A percentile compares a stretch with the other conserved stretches of the same genome.
Evolutionary conservation across 2,888 invertebrate species (phyloP).

Genomic region (Lycaena phlaeas): DNA sequence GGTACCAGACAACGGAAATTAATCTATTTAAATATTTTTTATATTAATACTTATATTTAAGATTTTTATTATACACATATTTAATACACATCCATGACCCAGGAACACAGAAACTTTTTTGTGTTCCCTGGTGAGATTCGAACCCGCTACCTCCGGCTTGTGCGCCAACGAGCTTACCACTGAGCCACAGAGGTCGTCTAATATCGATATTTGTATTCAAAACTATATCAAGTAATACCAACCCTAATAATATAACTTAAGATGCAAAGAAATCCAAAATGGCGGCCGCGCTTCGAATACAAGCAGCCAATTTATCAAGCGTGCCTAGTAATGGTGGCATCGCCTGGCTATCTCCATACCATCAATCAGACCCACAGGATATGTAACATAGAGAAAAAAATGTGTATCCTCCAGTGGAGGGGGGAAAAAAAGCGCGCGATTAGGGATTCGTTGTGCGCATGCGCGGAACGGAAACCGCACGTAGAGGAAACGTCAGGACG

Average conservation of each 20-base stretch:
- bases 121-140: too few species aligned
- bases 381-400: slow-evolving; percentile 41
- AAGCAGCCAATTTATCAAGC: slow-evolving; percentile 51
- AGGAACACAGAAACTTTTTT: too few species aligned
- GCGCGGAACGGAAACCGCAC: slow-evolving; percentile 59
- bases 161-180: too few species aligned
- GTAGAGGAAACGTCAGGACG: slow-evolving; percentile 59
- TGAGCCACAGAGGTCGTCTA: too few species aligned
- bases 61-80: too few species aligned
- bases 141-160: too few species aligned
- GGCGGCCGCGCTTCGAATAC: slow-evolving; percentile 41
- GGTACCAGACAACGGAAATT: too few species aligned
- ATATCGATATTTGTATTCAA: too few species aligned
- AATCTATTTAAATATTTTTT: too few species aligned
- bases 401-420: slow-evolving; percentile 26
- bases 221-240: slow-evolving; percentile 1
- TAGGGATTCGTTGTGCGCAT: slow-evolving; percentile 60
- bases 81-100: too few species aligned
- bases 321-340: slow-evolving; percentile 37
- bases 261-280: slow-evolving; percentile 30
- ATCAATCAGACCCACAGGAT: slow-evolving; percentile 68
- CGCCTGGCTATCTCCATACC: slow-evolving; percentile 48
- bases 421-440: slow-evolving; percentile 43
- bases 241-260: slow-evolving; percentile 8
- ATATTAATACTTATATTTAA: too few species aligned